Evolutionary conservation across 2,113 vertebrate genomes (phyloP).

Genomic region (Gavialis gangeticus): DNA sequence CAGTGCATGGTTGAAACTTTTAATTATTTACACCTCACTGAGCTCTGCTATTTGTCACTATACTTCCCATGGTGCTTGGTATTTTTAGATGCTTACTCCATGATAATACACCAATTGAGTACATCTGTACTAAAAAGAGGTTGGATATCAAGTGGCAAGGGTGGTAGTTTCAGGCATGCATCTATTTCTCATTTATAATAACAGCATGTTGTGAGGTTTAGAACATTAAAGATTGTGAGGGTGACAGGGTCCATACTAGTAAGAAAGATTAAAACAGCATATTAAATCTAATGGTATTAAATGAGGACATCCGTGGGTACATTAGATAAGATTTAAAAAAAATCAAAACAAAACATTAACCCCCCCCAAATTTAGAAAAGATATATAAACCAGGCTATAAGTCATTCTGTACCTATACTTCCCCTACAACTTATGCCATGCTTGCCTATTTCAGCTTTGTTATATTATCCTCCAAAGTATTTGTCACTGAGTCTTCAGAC

Average conservation of each 20-base stretch:
- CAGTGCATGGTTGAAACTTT: background rate
- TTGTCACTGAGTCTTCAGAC: background rate
- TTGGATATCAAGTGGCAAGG: background rate
- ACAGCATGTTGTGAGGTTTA: background rate
- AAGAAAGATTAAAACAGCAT: background rate
- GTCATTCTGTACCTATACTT: background rate
- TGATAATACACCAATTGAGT: background rate
- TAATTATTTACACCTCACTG: background rate
- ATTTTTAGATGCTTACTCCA: background rate
- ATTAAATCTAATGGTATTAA: background rate
- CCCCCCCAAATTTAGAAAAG: background rate
- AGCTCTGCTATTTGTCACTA: background rate
- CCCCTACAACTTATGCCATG: accelerated
- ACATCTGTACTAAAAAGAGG: background rate
- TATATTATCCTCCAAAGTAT: background rate
- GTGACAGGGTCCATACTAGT: background rate
- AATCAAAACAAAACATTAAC: background rate
- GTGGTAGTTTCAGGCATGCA: background rate
- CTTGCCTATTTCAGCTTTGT: background rate
- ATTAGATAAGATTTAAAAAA: background rate
- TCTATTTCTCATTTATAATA: too few relatives aligned
- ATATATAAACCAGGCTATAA: too few relatives aligned
- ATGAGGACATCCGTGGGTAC: background rate
- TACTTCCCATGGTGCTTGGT: background rate
- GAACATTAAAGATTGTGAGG: background rate